Percentiles rank a stretch among this genome's conserved stretches.
Conservation (phyloP, 1,140 invertebrate genomes). For the Wasmannia auropunctata region DNA sequence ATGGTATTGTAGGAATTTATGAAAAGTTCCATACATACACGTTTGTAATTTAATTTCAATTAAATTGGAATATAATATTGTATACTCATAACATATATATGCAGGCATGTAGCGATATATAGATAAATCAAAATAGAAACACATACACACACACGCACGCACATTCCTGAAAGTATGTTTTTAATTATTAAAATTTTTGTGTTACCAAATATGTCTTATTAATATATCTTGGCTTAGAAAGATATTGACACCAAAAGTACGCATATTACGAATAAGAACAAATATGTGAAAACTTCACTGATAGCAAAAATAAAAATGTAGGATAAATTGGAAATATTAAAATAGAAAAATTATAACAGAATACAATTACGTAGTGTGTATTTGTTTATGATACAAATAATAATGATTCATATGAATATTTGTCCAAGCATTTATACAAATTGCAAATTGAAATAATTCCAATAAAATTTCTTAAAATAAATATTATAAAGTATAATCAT, state of each 20-base stretch:
- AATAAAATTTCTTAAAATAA: conserved; percentile 16
- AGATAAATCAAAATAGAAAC: too few species aligned
- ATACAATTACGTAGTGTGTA: conserved; percentile 2
- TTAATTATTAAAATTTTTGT: too few species aligned
- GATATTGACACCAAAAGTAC: background rate
- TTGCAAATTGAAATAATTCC: background rate
- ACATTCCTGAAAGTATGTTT: too few species aligned
- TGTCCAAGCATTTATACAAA: background rate
- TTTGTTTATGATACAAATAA: conserved; percentile 13
- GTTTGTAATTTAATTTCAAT: too few species aligned
- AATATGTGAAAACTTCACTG: background rate
- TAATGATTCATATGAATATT: conserved; percentile 6
- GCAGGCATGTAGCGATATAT: too few species aligned
- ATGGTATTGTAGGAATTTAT: too few species aligned
- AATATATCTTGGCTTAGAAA: background rate
- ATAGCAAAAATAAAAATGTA: background rate
- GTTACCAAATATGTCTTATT: too few species aligned
- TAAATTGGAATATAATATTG: too few species aligned
- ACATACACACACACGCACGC: too few species aligned
- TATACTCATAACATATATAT: too few species aligned
- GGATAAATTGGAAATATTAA: background rate
- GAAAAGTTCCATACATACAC: too few species aligned
- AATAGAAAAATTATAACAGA: background rate
- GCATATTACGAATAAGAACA: background rate
- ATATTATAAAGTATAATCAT: background rate